A percentile compares a stretch with the other conserved stretches of the same genome.
These are phyloP conservation scores for Ferdinandea cuprea DNA, from an alignment of 2,888 invertebrate genomes.

Conservation along the genomic window DNA sequence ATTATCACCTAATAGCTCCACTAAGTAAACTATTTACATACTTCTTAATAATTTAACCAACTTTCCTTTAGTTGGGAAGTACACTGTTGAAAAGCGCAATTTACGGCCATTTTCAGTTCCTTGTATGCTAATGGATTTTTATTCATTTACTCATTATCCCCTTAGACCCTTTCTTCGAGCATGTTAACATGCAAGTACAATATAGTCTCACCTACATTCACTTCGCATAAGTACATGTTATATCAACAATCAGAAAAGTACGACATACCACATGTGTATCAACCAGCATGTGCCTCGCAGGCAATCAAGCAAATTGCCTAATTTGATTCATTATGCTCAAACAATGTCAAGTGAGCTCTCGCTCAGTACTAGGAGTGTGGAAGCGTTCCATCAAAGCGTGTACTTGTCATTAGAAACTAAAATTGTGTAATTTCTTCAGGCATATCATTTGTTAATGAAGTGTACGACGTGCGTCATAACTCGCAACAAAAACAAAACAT, in stretches of 20 bases:
- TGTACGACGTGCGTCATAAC: too few species aligned
- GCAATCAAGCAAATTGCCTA: conserved; percentile 31
- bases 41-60: too few species aligned
- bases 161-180: too few species aligned
- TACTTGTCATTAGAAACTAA: conserved; percentile 34
- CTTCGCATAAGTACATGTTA: conserved; percentile 14
- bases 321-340: conserved; percentile 23
- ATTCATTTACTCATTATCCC: too few species aligned
- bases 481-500: too few species aligned
- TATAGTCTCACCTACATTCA: conserved; percentile 11
- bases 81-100: too few species aligned
- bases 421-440: conserved; percentile 26
- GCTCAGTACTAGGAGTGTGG: conserved; percentile 7
- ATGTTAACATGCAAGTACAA: neutral
- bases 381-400: conserved; percentile 15
- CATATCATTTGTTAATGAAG: neutral
- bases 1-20: too few species aligned
- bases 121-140: too few species aligned
- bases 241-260: conserved; percentile 14
- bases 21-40: too few species aligned
- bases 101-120: too few species aligned
- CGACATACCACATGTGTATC: neutral
- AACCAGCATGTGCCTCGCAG: conserved; percentile 2
- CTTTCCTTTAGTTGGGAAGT: too few species aligned
- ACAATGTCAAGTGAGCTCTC: conserved; percentile 53